phyloP scores from a whole-genome alignment of 2,888 invertebrate species.

The Byasa hedistus region DNA sequence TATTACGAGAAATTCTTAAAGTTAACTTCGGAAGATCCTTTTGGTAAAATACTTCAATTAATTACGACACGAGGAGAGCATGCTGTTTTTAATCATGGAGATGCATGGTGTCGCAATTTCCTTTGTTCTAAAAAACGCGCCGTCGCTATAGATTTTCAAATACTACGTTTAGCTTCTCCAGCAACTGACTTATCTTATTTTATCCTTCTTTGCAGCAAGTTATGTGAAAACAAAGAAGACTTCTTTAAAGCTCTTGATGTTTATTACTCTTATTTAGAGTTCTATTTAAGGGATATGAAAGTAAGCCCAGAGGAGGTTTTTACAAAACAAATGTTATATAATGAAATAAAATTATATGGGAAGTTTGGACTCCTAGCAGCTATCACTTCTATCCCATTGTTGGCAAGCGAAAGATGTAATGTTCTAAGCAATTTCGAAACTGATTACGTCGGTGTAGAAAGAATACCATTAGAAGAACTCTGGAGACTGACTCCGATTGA shows the following conservation, averaged over 20 bases:
- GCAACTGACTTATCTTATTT: constrained; percentile 50
- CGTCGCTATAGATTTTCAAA: constrained; percentile 54
- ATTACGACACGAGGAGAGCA: constrained; percentile 38
- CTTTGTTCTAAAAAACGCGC: constrained; percentile 44
- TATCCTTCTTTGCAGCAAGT: constrained; percentile 34
- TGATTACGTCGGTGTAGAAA: constrained; percentile 40
- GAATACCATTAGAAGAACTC: constrained; percentile 49
- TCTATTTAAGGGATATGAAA: constrained; percentile 52
- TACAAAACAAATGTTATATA: constrained; percentile 42
- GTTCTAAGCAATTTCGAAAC: constrained; percentile 39
- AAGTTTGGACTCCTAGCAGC: constrained; percentile 48
- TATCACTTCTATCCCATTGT: constrained; percentile 47
- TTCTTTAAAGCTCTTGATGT: constrained; percentile 45
- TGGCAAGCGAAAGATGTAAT: constrained; percentile 48
- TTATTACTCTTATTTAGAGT: constrained; percentile 46
- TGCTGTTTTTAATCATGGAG: constrained; percentile 53
- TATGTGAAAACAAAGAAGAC: constrained; percentile 45
- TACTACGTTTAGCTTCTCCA: constrained; percentile 49
- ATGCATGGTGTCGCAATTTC: constrained; percentile 57
- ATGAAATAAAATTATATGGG: constrained; percentile 50
- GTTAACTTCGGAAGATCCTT: constrained; percentile 43
- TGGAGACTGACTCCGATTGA: constrained; percentile 51
- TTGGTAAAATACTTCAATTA: constrained; percentile 43
- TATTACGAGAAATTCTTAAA: constrained; percentile 51
- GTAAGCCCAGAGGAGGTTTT: constrained; percentile 43